Base-by-base conservation (phyloP, 2,797 vertebrate species). In the Lithobates pipiens region DNA sequence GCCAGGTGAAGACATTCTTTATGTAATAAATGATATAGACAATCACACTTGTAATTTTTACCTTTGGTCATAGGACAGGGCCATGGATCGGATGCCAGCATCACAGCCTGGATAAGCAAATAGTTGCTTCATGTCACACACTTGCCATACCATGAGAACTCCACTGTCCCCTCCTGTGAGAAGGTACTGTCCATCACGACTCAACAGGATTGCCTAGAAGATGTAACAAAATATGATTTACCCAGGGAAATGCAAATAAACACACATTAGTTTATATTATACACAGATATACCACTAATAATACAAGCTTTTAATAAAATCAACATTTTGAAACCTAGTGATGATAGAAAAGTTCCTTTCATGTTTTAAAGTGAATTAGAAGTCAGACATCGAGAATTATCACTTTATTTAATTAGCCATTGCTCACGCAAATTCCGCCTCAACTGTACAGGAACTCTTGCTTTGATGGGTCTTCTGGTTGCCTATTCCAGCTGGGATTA, bases 21-120 rank as follows among this genome's bases (percentile, higher is more conserved):
- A 61, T 4, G 16, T 57, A 21, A 21, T 8, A 16, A 27, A 23
- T 9, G 8, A 15, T 5, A 10, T 3, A 4, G 4, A 9, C 13
- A 15, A 36, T 21, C 21, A 32, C 10, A 36, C 61, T 10, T 0
- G 36, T 36, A 84, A 1, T 27, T 92, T 27, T 92, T 92, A 99
- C 98, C 98, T 98, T 95, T 99, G 98, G 95, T 99, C 98, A 42
- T 96, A 95, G 0, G 98, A 98, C 88, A 99, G 94, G 77, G 97
- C 96, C 97, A 99, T 98, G 72, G 98, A 97, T 84, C 98, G 96
- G 92, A 99, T 97, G 0, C 97, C 97, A 10, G 98, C 98, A 18
- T 99, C 98, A 3, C 98, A 99, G 63, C 97, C 98, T 0, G 98
- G 98, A 87, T 99, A 99, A 57, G 96, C 93, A 89, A 99, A 99